These are phyloP conservation scores for Callyntrura guangdongensis DNA, from an alignment of 2,888 invertebrate genomes.

Conservation along the genomic window DNA sequence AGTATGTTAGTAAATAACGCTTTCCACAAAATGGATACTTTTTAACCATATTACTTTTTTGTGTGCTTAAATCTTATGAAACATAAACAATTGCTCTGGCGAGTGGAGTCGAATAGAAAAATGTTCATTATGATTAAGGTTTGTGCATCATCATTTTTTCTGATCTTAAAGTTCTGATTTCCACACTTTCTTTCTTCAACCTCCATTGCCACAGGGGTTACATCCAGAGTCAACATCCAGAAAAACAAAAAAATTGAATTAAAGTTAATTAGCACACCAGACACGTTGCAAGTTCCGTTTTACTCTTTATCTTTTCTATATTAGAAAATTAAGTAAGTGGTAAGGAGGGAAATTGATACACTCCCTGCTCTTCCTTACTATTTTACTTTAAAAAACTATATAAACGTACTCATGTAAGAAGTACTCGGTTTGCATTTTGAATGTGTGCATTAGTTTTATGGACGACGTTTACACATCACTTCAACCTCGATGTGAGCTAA, in stretches of 20 bases:
- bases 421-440: too few species aligned
- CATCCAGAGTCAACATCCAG: not conserved
- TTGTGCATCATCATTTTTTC: slow-evolving; percentile 17
- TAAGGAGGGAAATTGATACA: slow-evolving; percentile 27
- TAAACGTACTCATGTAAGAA: too few species aligned
- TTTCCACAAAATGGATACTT: not conserved
- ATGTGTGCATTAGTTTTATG: too few species aligned
- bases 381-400: slow-evolving; percentile 5
- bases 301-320: slow-evolving; percentile 47
- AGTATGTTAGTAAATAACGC: not conserved
- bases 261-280: slow-evolving; percentile 77
- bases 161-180: not conserved
- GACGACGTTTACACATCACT: too few species aligned
- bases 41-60: not conserved
- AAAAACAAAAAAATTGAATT: slow-evolving; percentile 51
- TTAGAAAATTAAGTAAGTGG: slow-evolving; percentile 68
- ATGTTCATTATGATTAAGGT: slow-evolving; percentile 47
- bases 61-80: not conserved
- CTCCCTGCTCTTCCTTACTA: slow-evolving; percentile 18
- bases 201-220: not conserved
- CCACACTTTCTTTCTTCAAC: slow-evolving; percentile 19
- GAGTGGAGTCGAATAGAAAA: slow-evolving; percentile 51
- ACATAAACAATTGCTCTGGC: slow-evolving; percentile 19
- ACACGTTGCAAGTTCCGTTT: slow-evolving; percentile 74
- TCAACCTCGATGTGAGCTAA: too few species aligned